These are phyloP conservation scores for Operophtera brumata DNA, from an alignment of 2,888 invertebrate genomes.

Conservation along the genomic window DNA sequence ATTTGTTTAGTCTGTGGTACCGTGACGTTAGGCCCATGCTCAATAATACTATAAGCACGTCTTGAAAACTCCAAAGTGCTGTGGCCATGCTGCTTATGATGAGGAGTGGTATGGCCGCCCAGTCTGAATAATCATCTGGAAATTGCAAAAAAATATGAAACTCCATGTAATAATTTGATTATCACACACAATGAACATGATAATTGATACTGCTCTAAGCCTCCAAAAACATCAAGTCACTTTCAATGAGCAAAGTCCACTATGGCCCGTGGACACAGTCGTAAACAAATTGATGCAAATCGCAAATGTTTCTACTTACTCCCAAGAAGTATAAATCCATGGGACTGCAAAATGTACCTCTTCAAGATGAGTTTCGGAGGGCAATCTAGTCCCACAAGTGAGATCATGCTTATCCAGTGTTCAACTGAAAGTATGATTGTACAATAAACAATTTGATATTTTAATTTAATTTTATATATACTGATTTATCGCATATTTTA, in stretches of 20 bases:
- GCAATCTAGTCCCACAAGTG: constrained; percentile 62
- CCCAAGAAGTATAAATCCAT: constrained; percentile 67
- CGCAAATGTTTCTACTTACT: constrained; percentile 42
- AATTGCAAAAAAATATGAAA: constrained; percentile 10
- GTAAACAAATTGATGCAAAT: no score
- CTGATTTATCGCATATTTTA: no score
- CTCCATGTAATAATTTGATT: background rate
- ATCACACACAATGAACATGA: background rate
- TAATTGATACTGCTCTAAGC: no score
- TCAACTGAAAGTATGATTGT: constrained; percentile 68
- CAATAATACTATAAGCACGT: constrained; percentile 83
- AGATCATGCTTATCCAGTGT: constrained; percentile 78
- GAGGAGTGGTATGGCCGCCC: constrained; percentile 53
- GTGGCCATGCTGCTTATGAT: constrained; percentile 79
- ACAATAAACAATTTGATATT: no score
- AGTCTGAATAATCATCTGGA: constrained; percentile 55
- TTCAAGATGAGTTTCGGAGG: constrained; percentile 43
- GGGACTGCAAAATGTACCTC: constrained; percentile 52
- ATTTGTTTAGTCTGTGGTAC: constrained; percentile 82
- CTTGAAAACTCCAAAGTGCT: constrained; percentile 86
- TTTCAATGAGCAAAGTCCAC: no score
- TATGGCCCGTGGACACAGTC: no score
- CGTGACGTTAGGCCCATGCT: constrained; percentile 83
- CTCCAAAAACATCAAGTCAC: no score
- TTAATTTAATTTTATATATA: no score